Percentiles rank a stretch among this genome's conserved stretches.
phyloP scores from a whole-genome alignment of 2,113 vertebrate genomes.

The Cynopterus brachyotis region DNA sequence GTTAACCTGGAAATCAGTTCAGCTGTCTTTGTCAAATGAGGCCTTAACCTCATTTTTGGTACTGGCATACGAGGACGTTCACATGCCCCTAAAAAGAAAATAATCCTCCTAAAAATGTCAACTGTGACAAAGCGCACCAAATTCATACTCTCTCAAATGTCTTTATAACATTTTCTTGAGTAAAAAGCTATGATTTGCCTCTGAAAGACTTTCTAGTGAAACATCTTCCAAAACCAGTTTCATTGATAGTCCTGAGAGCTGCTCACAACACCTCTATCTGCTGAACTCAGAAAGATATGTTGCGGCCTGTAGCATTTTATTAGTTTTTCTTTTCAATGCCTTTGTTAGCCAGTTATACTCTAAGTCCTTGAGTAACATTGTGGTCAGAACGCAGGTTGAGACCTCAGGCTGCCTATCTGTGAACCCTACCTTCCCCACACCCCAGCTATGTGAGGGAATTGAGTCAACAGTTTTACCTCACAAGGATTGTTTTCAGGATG shows the following conservation, averaged over 20 bases:
- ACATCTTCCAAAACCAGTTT: neutral
- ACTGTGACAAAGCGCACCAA: neutral
- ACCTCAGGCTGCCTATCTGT: neutral
- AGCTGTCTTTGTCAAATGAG: neutral
- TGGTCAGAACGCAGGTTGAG: neutral
- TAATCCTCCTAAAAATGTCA: neutral
- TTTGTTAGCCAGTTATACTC: neutral
- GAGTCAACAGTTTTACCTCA: neutral
- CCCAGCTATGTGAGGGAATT: neutral
- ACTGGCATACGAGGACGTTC: neutral
- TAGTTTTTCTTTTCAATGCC: neutral
- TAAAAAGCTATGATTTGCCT: neutral
- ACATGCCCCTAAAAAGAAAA: neutral
- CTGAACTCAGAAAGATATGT: too few relatives aligned
- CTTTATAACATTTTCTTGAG: neutral
- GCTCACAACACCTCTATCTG: neutral
- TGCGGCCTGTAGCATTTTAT: neutral
- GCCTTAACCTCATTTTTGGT: neutral
- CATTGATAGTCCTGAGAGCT: neutral
- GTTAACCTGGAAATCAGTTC: neutral
- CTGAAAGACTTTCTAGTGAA: neutral
- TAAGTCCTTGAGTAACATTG: neutral
- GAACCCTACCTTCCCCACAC: neutral
- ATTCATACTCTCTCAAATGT: neutral
- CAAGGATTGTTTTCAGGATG: neutral